Base-by-base conservation (phyloP, 2,113 vertebrate genomes). In the Diadophis punctatus region DNA sequence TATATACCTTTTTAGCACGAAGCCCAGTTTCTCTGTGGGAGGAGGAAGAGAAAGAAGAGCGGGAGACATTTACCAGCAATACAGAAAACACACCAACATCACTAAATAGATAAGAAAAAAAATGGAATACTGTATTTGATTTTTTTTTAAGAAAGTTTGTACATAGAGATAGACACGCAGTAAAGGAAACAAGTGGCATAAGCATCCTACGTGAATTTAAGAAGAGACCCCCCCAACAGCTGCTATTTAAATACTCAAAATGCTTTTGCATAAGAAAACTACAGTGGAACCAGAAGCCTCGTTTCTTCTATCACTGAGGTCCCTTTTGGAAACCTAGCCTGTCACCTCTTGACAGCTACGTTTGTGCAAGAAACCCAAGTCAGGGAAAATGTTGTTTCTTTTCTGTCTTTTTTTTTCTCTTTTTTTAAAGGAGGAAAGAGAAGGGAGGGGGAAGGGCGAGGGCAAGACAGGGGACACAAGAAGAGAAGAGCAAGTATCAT, bases 51-150 rank as follows among this genome's bases (percentile, higher is more conserved):
- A 60, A 85, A 56, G 39, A 23, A 22, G 11, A 43, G 12, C 25
- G 3, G 30, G 18, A 55, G 23, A 51, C n/a, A 89, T 39, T 27
- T 46, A 23, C 8, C 91, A 84, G 92, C 93, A 90, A 87, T 23
- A 88, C 93, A 97, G 95, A 56, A 97, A 96, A 98, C 96, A 98
- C 97, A 97, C 97, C 96, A 93, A 97, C 95, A 97, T 96, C 93
- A 2, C 97, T 98, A 97, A 97, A 93, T 98, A 97, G 98, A 97
- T 98, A 98, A 98, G 97, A 98, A 98, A 68, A 48, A 68, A 92
- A 99, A 98, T 97, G 97, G 97, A 98, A 99, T 98, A 98, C 98
- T 99, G 98, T 99, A 98, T 99, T 99, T 99, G 98, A 3, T 98
- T 56, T 93, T 89, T 92, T 92, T 92, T 98, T 98, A 98, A 91